Evolutionary conservation across 2,113 vertebrate genomes (phyloP), one percentile per base, ranked within the genome.

Genomic region (Gobio gobio): DNA sequence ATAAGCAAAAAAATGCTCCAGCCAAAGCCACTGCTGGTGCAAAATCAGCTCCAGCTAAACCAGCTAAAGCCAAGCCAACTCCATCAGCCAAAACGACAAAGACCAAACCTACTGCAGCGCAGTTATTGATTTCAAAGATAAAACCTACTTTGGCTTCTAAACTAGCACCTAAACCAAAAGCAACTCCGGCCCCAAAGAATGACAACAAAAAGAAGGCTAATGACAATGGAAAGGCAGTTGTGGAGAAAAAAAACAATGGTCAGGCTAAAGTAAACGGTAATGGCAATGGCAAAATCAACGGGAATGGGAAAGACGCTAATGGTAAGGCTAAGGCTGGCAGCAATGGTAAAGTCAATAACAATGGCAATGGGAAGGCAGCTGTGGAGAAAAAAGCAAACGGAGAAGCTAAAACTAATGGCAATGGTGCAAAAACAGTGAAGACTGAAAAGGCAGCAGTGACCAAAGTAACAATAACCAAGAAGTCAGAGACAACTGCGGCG

Each of bases 81-180:
- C 93, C 91, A 87, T 83, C 89, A 13, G 26, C 78, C 47, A 85
- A 56, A 87, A 22, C 87, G 29, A 45, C 88, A 43, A 18, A 86
- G 61, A 80, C 75, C 24, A 94, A 94, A 81, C 10, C 86, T 18
- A 51, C 79, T 51, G 63, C 79, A 12, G 79, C 7, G 9, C 43
- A 82, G n/a, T 1, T 89, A 80, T 87, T 93, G 45, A 84, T 93
- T 72, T 93, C 92, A 56, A 94, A 93, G 87, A 93, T 93, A 88
- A 94, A 92, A 86, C 89, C 89, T 66, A 94, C 91, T 61, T 40
- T 89, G 85, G 75, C 85, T 26, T 54, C 86, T 84, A 94, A 93
- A 76, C 2, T 70, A 80, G 84, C 26, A 85, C 49, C 92, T 66
- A 92, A 92, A 83, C 18, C 92, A 16, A 95, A 93, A 85, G 88